These are phyloP conservation scores for Idaea straminata DNA, from an alignment of 2,888 invertebrate genomes.

Conservation along the genomic window DNA sequence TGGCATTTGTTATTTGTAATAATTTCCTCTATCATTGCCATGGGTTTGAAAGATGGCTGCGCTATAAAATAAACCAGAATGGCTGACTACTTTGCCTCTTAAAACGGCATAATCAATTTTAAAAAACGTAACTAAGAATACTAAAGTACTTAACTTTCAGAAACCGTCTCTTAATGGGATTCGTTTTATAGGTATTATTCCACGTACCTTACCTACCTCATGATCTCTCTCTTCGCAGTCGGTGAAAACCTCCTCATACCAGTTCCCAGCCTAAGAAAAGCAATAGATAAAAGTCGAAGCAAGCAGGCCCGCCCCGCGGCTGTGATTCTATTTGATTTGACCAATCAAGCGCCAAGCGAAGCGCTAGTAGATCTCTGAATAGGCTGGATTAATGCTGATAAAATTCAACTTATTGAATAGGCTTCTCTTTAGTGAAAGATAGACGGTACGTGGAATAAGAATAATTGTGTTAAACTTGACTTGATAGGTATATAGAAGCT, in stretches of 20 bases:
- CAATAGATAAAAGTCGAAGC: constrained; percentile 38
- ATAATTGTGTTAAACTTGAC: neutral
- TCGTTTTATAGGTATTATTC: too few relatives aligned
- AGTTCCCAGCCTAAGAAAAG: constrained; percentile 14
- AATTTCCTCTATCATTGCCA: too few relatives aligned
- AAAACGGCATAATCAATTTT: too few relatives aligned
- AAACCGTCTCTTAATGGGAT: too few relatives aligned
- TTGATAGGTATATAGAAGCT: neutral
- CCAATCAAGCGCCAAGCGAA: constrained; percentile 53
- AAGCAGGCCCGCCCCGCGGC: constrained; percentile 45
- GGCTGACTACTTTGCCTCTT: too few relatives aligned
- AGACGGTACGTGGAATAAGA: neutral
- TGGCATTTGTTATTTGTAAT: too few relatives aligned
- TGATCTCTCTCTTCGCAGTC: neutral
- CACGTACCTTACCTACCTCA: neutral
- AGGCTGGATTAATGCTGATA: constrained; percentile 18
- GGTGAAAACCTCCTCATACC: neutral
- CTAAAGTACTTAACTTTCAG: too few relatives aligned
- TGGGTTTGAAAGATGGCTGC: too few relatives aligned
- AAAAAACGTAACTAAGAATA: too few relatives aligned
- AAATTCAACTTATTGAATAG: constrained; percentile 11
- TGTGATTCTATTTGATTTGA: constrained; percentile 73
- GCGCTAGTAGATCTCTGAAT: constrained; percentile 18
- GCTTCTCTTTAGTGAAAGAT: constrained; percentile 1
- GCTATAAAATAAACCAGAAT: too few relatives aligned